Evolutionary conservation across 2,888 invertebrate species (phyloP), one percentile per base, ranked within the genome.

Genomic region (Cheilosia impressa): DNA sequence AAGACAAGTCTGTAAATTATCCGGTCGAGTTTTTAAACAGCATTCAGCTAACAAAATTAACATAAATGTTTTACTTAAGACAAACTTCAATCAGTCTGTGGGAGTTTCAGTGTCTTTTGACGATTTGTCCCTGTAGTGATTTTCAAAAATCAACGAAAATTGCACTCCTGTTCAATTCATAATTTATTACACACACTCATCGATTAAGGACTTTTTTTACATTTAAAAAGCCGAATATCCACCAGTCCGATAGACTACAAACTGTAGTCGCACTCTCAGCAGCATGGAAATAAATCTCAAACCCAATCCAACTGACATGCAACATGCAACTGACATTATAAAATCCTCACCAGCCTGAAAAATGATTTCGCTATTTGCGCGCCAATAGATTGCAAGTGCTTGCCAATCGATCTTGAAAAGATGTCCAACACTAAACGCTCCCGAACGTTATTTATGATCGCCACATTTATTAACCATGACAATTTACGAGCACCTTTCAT

Each of bases 361-460:
- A 71, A 63, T 71, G 41, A 19, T 58, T 41, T 60, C 10, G n/a
- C 55, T 19, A 2, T 27, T 55, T 57, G 53, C 53, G 31, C 55
- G 27, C 52, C 71, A 71, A 4, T 34, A 43, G 52, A 41, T 31
- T 60, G 15, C 10, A 34, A 31, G 24, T 43, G 9, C 17, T 31
- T 2, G 19, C 50, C 65, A 34, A 65, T 72, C 72, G 41, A 58
- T 72, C 79, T 58, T 22, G 15, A 57, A 72, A 63, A 41, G 63
- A 79, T 69, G 72, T 58, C 72, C 41, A 71, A 62, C 69, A 63
- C 71, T 71, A 79, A 79, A 72, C 43, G 72, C 22, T 78, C 55
- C 31, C 38, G 41, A 13, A 24, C 60, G 38, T 38, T 38, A 85
- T 81, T 81, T 77, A 81, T 63, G 73, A 72, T 68, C 65, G 19